These are phyloP conservation scores for Poecilia velifera DNA, from an alignment of 2,797 vertebrate genomes.

Conservation along the genomic window DNA sequence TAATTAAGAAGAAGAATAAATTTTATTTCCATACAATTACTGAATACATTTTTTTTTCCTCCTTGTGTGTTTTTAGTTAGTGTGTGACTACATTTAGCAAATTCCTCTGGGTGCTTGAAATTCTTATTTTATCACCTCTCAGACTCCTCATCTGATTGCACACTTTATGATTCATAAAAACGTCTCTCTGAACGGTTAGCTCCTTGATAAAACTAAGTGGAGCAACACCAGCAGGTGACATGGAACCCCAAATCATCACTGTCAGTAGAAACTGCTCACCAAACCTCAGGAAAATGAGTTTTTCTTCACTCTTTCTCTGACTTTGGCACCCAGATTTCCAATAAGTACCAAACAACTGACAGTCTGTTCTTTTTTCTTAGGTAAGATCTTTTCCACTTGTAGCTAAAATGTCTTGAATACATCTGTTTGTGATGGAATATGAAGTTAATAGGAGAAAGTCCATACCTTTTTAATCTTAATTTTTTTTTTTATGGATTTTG, in stretches of 20 bases:
- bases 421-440: background rate
- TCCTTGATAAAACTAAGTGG: background rate
- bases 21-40: background rate
- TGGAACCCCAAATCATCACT: background rate
- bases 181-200: background rate
- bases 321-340: background rate
- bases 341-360: background rate
- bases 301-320: background rate
- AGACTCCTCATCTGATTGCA: background rate
- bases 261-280: background rate
- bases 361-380: background rate
- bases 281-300: background rate
- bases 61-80: background rate
- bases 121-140: background rate
- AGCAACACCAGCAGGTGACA: background rate
- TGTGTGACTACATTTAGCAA: background rate
- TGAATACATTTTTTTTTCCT: background rate
- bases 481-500: background rate
- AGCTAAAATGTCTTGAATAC: background rate
- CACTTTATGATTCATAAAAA: background rate
- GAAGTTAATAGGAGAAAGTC: background rate
- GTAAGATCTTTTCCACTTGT: background rate
- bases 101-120: background rate
- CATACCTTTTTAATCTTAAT: background rate
- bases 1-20: background rate